These are phyloP conservation scores for Pavo muticus DNA, from an alignment of 2,113 vertebrate genomes.

Conservation along the genomic window DNA sequence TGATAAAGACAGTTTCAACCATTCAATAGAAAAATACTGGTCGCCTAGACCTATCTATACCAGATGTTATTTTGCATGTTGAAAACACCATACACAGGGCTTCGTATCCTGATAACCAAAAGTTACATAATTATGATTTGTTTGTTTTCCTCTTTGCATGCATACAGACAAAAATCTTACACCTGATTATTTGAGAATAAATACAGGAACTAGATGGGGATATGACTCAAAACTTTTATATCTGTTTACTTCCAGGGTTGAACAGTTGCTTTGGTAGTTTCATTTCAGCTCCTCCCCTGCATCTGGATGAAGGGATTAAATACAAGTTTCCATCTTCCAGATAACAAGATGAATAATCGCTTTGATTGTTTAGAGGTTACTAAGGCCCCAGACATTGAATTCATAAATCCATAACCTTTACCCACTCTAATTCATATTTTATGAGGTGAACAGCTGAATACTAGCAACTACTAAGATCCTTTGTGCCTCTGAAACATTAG, in stretches of 20 bases:
- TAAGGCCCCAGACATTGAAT: constrained; percentile 33
- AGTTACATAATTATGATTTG: not conserved
- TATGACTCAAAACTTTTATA: not conserved
- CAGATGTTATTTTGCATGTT: not conserved
- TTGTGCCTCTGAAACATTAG: constrained; percentile 23
- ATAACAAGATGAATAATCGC: constrained; percentile 28
- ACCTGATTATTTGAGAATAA: not conserved
- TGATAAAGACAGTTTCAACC: not conserved
- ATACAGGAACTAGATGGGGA: not conserved
- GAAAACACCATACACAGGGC: not conserved
- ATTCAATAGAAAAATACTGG: not conserved
- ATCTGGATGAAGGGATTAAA: constrained; percentile 44
- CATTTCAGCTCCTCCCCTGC: constrained; percentile 20
- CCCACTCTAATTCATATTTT: not conserved
- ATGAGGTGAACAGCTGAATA: not conserved
- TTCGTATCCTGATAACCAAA: not conserved
- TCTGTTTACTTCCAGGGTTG: constrained; percentile 32
- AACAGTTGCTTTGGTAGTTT: constrained; percentile 18
- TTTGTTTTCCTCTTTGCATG: not conserved
- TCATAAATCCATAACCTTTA: constrained; percentile 29
- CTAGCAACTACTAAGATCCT: not conserved
- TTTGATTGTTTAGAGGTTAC: constrained; percentile 42
- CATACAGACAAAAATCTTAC: not conserved
- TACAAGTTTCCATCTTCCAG: constrained; percentile 34
- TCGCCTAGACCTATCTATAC: not conserved